Evolutionary conservation across 2,113 vertebrate species (phyloP).

Genomic region (Gobiocypris rarus): DNA sequence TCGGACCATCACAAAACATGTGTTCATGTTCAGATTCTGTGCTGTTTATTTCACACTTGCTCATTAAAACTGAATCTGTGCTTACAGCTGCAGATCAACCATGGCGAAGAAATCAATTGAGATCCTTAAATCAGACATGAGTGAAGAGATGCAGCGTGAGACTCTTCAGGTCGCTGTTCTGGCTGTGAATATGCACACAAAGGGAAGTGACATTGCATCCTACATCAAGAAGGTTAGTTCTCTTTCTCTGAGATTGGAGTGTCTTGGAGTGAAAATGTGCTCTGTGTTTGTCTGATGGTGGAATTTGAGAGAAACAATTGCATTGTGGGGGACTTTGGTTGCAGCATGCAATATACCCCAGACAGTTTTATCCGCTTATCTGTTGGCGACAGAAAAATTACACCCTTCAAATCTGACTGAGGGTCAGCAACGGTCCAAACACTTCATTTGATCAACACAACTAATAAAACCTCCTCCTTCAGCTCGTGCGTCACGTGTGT

Average conservation of each 20-base stretch:
- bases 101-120: not conserved
- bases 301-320: not conserved
- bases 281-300: no score
- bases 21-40: no score
- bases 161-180: not conserved
- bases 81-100: no score
- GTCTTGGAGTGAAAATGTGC: no score
- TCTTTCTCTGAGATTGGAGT: no score
- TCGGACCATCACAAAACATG: no score
- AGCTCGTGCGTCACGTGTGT: no score
- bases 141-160: not conserved
- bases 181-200: not conserved
- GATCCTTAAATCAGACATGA: rapidly evolving
- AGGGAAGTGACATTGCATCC: rapidly evolving
- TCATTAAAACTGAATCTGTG: no score
- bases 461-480: no score
- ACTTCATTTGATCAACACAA: no score
- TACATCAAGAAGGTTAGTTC: not conserved
- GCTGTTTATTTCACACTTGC: no score
- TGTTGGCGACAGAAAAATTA: rapidly evolving
- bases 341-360: rapidly evolving
- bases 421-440: not conserved
- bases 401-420: not conserved
- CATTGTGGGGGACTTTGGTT: not conserved
- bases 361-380: not conserved